Evolutionary conservation across 2,113 vertebrate species (phyloP).

Genomic region (Anseranas semipalmata): DNA sequence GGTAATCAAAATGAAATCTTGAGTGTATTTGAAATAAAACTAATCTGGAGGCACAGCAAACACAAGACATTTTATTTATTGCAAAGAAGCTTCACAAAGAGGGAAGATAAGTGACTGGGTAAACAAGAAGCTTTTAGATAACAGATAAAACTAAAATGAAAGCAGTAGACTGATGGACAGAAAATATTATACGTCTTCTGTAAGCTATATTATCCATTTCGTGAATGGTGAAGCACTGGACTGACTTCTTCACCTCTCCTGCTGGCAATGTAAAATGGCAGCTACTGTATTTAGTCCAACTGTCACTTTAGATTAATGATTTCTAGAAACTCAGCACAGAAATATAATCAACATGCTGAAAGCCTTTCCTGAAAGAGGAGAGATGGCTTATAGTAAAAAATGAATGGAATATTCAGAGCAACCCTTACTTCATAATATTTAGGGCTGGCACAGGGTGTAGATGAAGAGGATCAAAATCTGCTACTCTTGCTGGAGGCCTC

Average conservation of each 20-base stretch:
- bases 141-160: constrained; percentile 69
- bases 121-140: constrained; percentile 68
- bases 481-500: neutral
- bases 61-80: constrained; percentile 59
- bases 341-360: constrained; percentile 5
- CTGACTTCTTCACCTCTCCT: constrained; percentile 44
- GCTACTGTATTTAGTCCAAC: constrained; percentile 24
- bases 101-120: constrained; percentile 68
- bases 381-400: constrained; percentile 1
- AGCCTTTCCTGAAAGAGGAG: neutral
- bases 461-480: neutral
- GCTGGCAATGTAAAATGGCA: constrained; percentile 3
- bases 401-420: neutral
- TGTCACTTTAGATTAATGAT: constrained; percentile 46
- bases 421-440: neutral
- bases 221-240: neutral
- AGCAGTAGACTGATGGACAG: constrained; percentile 33
- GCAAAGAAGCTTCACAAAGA: constrained; percentile 34
- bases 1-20: constrained; percentile 69
- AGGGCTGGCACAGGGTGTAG: neutral
- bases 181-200: constrained; percentile 25
- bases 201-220: constrained; percentile 56
- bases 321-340: constrained; percentile 1
- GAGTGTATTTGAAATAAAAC: constrained; percentile 70
- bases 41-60: constrained; percentile 27